These are phyloP conservation scores for Prionailurus viverrinus DNA, from an alignment of 2,113 vertebrate species.

Conservation along the genomic window DNA sequence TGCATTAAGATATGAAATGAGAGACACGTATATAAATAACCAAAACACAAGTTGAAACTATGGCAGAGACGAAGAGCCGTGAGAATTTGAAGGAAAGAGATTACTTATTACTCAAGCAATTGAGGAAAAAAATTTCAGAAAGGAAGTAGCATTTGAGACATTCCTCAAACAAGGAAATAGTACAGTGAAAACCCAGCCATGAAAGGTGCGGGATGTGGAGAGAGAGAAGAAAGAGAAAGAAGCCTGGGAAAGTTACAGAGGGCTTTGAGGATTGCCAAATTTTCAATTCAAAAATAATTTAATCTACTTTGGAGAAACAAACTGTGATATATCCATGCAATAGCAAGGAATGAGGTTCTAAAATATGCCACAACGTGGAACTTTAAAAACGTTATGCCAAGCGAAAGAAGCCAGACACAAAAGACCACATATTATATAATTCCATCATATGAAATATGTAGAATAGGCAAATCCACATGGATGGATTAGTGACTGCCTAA, in stretches of 20 bases:
- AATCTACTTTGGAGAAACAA: neutral
- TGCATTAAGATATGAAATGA: neutral
- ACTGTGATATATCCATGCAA: neutral
- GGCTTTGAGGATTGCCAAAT: neutral
- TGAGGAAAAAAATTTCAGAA: neutral
- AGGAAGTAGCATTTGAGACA: neutral
- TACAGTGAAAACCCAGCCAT: neutral
- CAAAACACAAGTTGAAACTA: neutral
- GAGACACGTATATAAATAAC: neutral
- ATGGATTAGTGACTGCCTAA: neutral
- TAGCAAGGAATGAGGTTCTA: neutral
- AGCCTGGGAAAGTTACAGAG: neutral
- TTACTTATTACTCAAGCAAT: neutral
- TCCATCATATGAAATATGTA: neutral
- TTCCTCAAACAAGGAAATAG: neutral
- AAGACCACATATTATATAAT: neutral
- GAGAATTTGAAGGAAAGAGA: neutral
- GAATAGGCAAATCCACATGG: neutral
- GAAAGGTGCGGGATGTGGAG: neutral
- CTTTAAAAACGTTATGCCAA: neutral
- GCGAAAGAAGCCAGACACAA: neutral
- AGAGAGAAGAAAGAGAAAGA: neutral
- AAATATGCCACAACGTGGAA: neutral
- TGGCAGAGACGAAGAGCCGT: neutral
- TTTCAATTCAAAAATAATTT: neutral